Conservation (phyloP, 2,888 invertebrate genomes). For the Oxyteleia sp. region DNA sequence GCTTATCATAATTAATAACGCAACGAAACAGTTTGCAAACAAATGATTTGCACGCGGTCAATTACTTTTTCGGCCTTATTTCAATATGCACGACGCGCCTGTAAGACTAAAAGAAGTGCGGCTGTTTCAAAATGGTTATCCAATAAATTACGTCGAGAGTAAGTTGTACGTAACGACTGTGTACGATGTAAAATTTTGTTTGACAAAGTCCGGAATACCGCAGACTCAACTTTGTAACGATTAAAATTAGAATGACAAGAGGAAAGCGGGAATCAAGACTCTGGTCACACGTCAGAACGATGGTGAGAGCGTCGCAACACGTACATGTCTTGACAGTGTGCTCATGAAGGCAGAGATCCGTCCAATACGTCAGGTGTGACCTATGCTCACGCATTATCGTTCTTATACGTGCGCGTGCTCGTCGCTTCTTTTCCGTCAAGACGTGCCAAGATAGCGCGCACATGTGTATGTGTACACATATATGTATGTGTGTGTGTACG, state of each 20-base stretch:
- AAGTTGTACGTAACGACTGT: slow-evolving; percentile 11
- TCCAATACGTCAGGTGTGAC: slow-evolving; percentile 81
- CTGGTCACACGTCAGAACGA: slow-evolving; percentile 44
- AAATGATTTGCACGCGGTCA: slow-evolving; percentile 25
- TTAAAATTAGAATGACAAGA: slow-evolving; percentile 57
- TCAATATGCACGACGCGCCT: not conserved
- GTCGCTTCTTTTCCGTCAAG: slow-evolving; percentile 50
- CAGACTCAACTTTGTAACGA: slow-evolving; percentile 27
- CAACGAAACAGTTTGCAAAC: slow-evolving; percentile 41
- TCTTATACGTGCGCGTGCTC: slow-evolving; percentile 58
- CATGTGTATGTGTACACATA: too few relatives aligned
- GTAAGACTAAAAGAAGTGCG: not conserved
- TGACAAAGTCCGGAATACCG: slow-evolving; percentile 43
- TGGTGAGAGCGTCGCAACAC: slow-evolving; percentile 32
- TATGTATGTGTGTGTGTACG: slow-evolving; percentile 65
- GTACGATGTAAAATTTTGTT: slow-evolving; percentile 28
- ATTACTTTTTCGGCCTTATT: slow-evolving; percentile 20
- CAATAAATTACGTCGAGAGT: slow-evolving; percentile 17
- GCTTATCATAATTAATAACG: slow-evolving; percentile 47
- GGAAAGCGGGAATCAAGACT: slow-evolving; percentile 50
- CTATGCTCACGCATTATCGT: slow-evolving; percentile 74
- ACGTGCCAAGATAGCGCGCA: slow-evolving; percentile 58
- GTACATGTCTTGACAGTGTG: slow-evolving; percentile 63
- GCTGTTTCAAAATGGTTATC: not conserved
- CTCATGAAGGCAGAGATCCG: slow-evolving; percentile 73